These are phyloP conservation scores for Aethina tumida DNA, from an alignment of 1,140 invertebrate genomes.

Conservation along the genomic window DNA sequence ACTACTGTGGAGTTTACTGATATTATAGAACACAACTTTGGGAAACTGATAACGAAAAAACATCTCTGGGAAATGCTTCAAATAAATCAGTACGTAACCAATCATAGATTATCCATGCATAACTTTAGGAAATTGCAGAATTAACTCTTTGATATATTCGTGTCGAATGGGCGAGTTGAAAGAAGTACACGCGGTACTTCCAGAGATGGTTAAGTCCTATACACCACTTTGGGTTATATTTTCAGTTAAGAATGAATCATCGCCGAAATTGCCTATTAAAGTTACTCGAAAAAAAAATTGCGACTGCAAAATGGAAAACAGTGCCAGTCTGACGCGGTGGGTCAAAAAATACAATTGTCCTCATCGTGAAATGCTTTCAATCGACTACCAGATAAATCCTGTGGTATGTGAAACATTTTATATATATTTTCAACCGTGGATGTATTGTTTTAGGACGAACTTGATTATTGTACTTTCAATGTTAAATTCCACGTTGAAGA, in stretches of 20 bases:
- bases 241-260: slow-evolving; percentile 18
- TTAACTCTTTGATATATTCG: slow-evolving; percentile 14
- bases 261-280: slow-evolving; percentile 11
- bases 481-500: slow-evolving; percentile 11
- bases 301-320: slow-evolving; percentile 18
- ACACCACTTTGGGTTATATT: slow-evolving; percentile 14
- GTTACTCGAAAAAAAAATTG: slow-evolving; percentile 24
- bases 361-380: slow-evolving; percentile 19
- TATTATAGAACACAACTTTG: slow-evolving; percentile 23
- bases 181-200: slow-evolving; percentile 14
- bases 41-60: slow-evolving; percentile 20
- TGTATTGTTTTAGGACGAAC: neutral
- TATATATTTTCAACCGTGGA: neutral
- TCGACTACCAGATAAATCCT: slow-evolving; percentile 3
- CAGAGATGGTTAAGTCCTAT: slow-evolving; percentile 15
- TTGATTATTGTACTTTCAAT: neutral
- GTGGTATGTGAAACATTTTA: slow-evolving; percentile 4
- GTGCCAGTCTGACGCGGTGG: slow-evolving; percentile 14
- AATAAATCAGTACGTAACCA: slow-evolving; percentile 19
- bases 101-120: neutral
- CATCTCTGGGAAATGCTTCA: slow-evolving; percentile 21
- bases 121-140: slow-evolving; percentile 8
- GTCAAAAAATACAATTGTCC: slow-evolving; percentile 21
- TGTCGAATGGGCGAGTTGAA: slow-evolving; percentile 13
- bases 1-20: slow-evolving; percentile 20